Conservation (phyloP, 2,888 invertebrate species). For the Platerodrilus igneus region DNA sequence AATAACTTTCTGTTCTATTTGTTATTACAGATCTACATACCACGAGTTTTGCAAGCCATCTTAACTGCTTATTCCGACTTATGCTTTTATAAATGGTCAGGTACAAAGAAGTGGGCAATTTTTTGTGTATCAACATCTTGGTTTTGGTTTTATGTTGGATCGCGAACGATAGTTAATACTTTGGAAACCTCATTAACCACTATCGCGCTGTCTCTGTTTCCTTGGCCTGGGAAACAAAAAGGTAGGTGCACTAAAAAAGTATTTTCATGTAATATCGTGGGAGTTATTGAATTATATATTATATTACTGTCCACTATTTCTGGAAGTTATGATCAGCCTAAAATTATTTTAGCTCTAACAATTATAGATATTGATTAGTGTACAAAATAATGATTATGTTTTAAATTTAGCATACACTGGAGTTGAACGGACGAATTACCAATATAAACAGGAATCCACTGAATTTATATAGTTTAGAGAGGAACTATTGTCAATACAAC, state of each 20-base stretch:
- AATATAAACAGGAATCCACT: too few species aligned
- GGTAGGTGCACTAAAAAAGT: constrained; percentile 46
- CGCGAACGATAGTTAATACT: constrained; percentile 84
- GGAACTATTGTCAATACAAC: too few species aligned
- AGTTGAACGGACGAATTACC: too few species aligned
- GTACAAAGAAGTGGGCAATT: constrained; percentile 70
- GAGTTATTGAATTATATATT: too few species aligned
- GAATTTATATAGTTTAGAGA: too few species aligned
- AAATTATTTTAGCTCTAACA: too few species aligned
- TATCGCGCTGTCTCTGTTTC: constrained; percentile 75
- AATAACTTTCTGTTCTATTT: constrained; percentile 5
- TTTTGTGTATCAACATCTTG: constrained; percentile 73
- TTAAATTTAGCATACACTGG: too few species aligned
- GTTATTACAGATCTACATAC: constrained; percentile 58
- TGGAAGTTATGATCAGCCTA: too few species aligned
- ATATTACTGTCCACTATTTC: too few species aligned
- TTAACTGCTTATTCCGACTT: constrained; percentile 74
- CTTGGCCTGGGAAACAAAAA: constrained; percentile 59
- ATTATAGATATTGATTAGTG: too few species aligned
- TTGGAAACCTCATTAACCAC: constrained; percentile 78
- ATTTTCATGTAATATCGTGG: too few species aligned
- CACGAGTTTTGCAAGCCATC: constrained; percentile 77
- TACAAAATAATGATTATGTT: too few species aligned
- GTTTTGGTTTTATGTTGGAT: constrained; percentile 89
- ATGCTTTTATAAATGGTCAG: constrained; percentile 68